Evolutionary conservation across 2,113 vertebrate genomes (phyloP), one percentile per base, ranked within the genome.

Genomic region (Conger conger): DNA sequence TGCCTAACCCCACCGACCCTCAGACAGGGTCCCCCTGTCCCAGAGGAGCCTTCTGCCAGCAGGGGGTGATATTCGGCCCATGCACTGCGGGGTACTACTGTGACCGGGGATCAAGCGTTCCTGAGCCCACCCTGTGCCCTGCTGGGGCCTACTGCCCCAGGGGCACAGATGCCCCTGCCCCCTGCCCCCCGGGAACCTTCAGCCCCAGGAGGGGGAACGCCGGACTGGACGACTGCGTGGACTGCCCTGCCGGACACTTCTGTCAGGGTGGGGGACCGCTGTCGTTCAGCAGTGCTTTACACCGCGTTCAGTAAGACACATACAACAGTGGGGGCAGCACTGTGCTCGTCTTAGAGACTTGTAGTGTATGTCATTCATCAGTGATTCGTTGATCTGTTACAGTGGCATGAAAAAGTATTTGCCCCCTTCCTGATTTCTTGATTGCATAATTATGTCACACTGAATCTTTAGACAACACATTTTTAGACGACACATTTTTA

Each of bases 111-210:
- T 96, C 96, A 1, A 94, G 90, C 78, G 92, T 87, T 82, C 91
- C 93, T 42, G 92, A 96, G 80, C 89, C 91, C 40, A 60, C 82
- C 45, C 81, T 93, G 18, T 97, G 96, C 9, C 95, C 95, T 0
- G 86, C 94, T 79, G 96, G 96, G 36, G 96, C 87, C 86, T 96
- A 95, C 86, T 97, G 96, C 84, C 94, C 95, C 17, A 85, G 89
- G 60, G 94, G 95, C 84, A 93, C 95, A n/a, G 88, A 85, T 23
- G 85, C 50, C 30, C 96, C 94, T 0, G 0, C 93, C 9, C 93
- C 94, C 0, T 97, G 96, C 88, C 92, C 90, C 45, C 87, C 91
- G 81, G 96, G 96, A 20, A 96, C 90, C 27, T 95, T 95, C 90
- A 95, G 88, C 89, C 85, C 92, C n/a, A 78, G 16, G 76, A 68